These are phyloP conservation scores for Panopea generosa DNA, from an alignment of 2,888 invertebrate species.

Conservation along the genomic window DNA sequence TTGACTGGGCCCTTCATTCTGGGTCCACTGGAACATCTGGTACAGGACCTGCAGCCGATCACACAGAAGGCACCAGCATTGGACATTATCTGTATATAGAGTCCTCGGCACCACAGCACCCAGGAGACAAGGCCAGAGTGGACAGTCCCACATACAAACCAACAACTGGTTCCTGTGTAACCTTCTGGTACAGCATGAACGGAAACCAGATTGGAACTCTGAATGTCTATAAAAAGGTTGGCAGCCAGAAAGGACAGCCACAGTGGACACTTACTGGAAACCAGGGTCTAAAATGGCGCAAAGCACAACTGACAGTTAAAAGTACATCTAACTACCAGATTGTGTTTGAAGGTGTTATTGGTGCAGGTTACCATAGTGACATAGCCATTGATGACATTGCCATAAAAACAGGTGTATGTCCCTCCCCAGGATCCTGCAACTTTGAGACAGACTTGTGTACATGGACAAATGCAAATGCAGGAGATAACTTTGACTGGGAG, in stretches of 20 bases:
- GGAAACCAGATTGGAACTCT: slow-evolving; percentile 74
- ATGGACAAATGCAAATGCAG: slow-evolving; percentile 77
- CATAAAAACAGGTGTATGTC: slow-evolving; percentile 67
- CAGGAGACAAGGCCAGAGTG: slow-evolving; percentile 76
- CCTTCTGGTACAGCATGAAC: slow-evolving; percentile 83
- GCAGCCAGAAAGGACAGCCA: slow-evolving; percentile 40
- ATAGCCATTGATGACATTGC: slow-evolving; percentile 84
- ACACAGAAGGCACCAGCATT: slow-evolving; percentile 76
- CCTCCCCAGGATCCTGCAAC: slow-evolving; percentile 78
- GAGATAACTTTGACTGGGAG: slow-evolving; percentile 83
- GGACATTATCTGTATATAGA: slow-evolving; percentile 81
- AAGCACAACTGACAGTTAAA: slow-evolving; percentile 73
- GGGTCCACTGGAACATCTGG: slow-evolving; percentile 67
- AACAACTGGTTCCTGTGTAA: slow-evolving; percentile 74
- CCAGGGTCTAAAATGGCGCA: slow-evolving; percentile 79
- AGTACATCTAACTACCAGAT: slow-evolving; percentile 62
- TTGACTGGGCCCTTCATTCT: slow-evolving; percentile 74
- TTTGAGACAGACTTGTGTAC: slow-evolving; percentile 82
- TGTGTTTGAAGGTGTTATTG: slow-evolving; percentile 79
- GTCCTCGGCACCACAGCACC: slow-evolving; percentile 70
- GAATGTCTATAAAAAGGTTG: slow-evolving; percentile 67
- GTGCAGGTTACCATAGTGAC: slow-evolving; percentile 71
- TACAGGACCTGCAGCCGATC: slow-evolving; percentile 80
- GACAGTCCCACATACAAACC: slow-evolving; percentile 69
- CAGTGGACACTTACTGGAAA: slow-evolving; percentile 76